Conservation (phyloP, 1,140 invertebrate species). For the Micrasema longulum region DNA sequence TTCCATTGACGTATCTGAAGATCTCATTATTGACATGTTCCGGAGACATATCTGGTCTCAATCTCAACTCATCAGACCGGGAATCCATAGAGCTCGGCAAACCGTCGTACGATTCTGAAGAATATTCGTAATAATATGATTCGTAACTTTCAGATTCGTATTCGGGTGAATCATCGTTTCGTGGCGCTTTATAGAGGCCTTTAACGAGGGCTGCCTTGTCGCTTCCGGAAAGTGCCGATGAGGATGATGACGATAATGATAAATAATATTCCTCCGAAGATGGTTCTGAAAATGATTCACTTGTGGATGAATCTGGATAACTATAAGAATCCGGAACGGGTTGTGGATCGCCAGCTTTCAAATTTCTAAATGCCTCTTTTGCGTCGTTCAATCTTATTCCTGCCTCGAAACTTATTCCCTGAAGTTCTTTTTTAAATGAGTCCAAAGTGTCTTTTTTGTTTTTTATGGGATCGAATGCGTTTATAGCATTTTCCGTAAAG, state of each 20-base stretch:
- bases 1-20: slow-evolving; percentile 21
- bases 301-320: background rate
- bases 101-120: slow-evolving; percentile 23
- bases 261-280: too few species aligned
- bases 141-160: slow-evolving; percentile 7
- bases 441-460: background rate
- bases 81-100: slow-evolving; percentile 39
- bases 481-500: background rate
- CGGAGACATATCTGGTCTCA: slow-evolving; percentile 2
- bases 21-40: slow-evolving; percentile 27
- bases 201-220: background rate
- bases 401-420: background rate
- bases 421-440: background rate
- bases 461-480: background rate
- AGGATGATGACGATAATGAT: background rate
- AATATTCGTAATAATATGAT: slow-evolving; percentile 17
- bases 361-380: slow-evolving; percentile 14
- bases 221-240: background rate
- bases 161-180: background rate
- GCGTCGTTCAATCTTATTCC: slow-evolving; percentile 1
- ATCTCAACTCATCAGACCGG: slow-evolving; percentile 11
- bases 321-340: background rate
- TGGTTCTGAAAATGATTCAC: background rate
- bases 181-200: background rate
- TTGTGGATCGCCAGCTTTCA: slow-evolving; percentile 4